Evolutionary conservation across 2,113 vertebrate genomes (phyloP).

Genomic region (Actenoides lindsayi): DNA sequence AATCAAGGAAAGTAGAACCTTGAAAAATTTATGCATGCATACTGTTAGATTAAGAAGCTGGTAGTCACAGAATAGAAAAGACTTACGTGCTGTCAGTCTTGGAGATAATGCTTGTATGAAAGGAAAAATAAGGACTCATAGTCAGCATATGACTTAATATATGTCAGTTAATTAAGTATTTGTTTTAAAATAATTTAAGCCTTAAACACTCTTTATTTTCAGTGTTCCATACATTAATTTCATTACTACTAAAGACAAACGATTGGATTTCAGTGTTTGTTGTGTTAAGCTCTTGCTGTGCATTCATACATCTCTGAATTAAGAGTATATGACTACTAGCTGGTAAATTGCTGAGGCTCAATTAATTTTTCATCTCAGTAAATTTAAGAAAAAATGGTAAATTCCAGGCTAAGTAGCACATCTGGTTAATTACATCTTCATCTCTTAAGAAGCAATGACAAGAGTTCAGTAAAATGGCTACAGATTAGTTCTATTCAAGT

Average conservation of each 20-base stretch:
- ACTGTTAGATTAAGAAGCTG: not conserved
- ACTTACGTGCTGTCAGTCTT: not conserved
- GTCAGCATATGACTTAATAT: not conserved
- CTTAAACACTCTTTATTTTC: conserved; percentile 14
- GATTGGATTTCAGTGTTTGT: not conserved
- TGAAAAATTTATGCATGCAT: not conserved
- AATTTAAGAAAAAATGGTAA: not conserved
- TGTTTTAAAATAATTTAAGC: not conserved
- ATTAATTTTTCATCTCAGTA: not conserved
- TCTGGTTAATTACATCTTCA: not conserved
- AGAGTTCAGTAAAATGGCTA: not conserved
- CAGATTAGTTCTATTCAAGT: not conserved
- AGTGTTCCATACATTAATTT: not conserved
- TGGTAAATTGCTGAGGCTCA: not conserved
- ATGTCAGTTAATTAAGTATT: not conserved
- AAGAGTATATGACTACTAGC: not conserved
- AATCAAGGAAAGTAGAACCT: not conserved
- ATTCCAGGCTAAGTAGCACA: not conserved
- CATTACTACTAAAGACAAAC: conserved; percentile 32
- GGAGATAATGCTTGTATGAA: not conserved
- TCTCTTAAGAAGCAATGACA: not conserved
- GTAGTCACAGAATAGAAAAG: not conserved
- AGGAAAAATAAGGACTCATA: not conserved
- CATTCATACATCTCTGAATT: not conserved
- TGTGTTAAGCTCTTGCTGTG: not conserved